These are phyloP conservation scores for Idaea biselata DNA, from an alignment of 2,888 invertebrate genomes.

Conservation along the genomic window DNA sequence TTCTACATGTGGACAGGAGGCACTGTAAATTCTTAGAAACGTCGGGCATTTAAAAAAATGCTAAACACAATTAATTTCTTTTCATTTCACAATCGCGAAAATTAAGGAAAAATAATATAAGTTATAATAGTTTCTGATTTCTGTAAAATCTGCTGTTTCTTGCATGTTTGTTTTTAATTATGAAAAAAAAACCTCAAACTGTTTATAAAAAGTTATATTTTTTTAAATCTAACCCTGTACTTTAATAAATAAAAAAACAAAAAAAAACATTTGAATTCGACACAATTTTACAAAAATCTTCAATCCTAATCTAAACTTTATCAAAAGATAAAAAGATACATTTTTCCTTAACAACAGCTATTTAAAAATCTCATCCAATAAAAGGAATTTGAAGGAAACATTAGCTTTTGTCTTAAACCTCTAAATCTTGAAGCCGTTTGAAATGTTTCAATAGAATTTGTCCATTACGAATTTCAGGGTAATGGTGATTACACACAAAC, in stretches of 20 bases:
- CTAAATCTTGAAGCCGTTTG: constrained; percentile 14
- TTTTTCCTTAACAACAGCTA: neutral
- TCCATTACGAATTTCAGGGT: constrained; percentile 16
- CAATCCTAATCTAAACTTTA: neutral
- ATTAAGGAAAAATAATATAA: too few relatives aligned
- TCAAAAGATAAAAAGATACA: neutral
- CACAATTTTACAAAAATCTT: neutral
- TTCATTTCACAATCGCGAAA: too few relatives aligned
- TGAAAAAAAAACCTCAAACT: too few relatives aligned
- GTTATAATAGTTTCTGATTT: too few relatives aligned
- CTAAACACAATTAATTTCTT: too few relatives aligned
- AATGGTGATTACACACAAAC: neutral
- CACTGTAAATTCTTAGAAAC: too few relatives aligned
- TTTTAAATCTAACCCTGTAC: too few relatives aligned
- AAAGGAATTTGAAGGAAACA: constrained; percentile 14
- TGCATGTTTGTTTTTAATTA: too few relatives aligned
- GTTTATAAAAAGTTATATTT: too few relatives aligned
- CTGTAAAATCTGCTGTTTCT: too few relatives aligned
- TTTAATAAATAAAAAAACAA: neutral
- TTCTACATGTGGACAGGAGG: too few relatives aligned
- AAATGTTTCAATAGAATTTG: constrained; percentile 28
- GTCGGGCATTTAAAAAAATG: too few relatives aligned
- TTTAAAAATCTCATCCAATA: constrained; percentile 12
- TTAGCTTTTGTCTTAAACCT: constrained; percentile 5
- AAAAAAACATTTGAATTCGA: neutral